phyloP scores from a whole-genome alignment of 2,113 vertebrate species.

The Sinocyclocheilus rhinocerous region DNA sequence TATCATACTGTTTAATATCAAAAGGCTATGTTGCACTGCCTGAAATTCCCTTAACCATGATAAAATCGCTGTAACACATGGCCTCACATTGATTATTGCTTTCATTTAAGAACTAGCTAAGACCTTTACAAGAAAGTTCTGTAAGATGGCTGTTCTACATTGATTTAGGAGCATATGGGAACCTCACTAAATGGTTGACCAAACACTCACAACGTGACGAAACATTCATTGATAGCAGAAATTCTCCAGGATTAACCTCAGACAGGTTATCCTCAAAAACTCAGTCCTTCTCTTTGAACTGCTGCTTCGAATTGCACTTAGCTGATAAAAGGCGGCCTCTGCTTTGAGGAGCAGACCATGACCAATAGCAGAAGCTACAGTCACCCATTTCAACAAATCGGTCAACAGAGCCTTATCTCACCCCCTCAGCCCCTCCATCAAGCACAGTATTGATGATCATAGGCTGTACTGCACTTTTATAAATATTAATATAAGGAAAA shows the following conservation, averaged over 20 bases:
- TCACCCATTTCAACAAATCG: constrained; percentile 48
- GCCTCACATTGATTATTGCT: neutral
- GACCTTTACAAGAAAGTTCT: neutral
- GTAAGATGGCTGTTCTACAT: neutral
- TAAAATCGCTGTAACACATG: neutral
- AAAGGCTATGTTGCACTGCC: neutral
- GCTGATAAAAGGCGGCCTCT: constrained; percentile 52
- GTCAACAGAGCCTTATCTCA: constrained; percentile 45
- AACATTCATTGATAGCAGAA: constrained; percentile 48
- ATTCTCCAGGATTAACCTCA: constrained; percentile 59
- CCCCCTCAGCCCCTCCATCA: constrained; percentile 31
- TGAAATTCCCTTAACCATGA: neutral
- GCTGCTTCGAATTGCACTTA: constrained; percentile 52
- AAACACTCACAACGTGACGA: constrained; percentile 39
- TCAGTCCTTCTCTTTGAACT: constrained; percentile 53
- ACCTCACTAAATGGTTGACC: constrained; percentile 43
- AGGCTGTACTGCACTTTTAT: constrained; percentile 1
- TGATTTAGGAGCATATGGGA: neutral
- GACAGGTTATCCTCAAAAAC: constrained; percentile 49
- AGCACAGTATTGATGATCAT: constrained; percentile 25
- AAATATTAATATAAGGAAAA: constrained; percentile 42
- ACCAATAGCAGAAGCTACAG: constrained; percentile 47
- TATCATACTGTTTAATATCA: neutral
- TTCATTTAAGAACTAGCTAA: neutral
- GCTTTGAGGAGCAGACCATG: constrained; percentile 54